These are phyloP conservation scores for Microcebus ravelobensis DNA, from an alignment of 2,113 vertebrate species.

Conservation along the genomic window DNA sequence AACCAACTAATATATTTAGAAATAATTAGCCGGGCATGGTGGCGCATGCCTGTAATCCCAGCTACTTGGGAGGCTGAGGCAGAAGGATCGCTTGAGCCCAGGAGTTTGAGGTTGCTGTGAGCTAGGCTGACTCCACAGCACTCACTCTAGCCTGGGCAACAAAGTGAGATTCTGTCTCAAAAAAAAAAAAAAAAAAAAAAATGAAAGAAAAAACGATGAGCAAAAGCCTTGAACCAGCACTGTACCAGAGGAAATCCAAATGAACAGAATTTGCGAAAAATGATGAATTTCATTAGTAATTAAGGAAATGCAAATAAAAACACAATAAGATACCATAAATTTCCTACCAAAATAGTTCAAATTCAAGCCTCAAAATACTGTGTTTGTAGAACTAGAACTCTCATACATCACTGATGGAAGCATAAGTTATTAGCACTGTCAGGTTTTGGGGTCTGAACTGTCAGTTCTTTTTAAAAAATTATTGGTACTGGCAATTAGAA, in stretches of 20 bases:
- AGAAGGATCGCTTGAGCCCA: too few species aligned
- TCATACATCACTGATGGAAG: neutral
- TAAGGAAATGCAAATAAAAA: conserved; percentile 25
- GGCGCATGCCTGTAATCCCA: too few species aligned
- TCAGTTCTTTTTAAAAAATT: neutral
- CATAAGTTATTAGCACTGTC: neutral
- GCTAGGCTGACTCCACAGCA: too few species aligned
- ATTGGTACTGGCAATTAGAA: neutral
- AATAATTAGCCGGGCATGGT: too few species aligned
- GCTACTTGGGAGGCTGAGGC: too few species aligned
- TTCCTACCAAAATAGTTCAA: neutral
- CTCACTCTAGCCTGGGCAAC: too few species aligned
- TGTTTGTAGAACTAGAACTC: neutral
- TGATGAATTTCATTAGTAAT: neutral
- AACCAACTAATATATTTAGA: too few species aligned
- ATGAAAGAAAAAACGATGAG: neutral
- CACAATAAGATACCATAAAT: neutral
- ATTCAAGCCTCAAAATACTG: neutral
- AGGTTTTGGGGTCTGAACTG: too few species aligned
- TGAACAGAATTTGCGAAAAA: neutral
- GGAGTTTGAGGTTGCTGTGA: too few species aligned
- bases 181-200: too few species aligned
- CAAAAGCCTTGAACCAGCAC: neutral
- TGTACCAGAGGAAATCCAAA: neutral
- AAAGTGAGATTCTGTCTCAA: too few species aligned